Conservation (phyloP, 2,113 vertebrate genomes). For the Chloropsis hardwickii region DNA sequence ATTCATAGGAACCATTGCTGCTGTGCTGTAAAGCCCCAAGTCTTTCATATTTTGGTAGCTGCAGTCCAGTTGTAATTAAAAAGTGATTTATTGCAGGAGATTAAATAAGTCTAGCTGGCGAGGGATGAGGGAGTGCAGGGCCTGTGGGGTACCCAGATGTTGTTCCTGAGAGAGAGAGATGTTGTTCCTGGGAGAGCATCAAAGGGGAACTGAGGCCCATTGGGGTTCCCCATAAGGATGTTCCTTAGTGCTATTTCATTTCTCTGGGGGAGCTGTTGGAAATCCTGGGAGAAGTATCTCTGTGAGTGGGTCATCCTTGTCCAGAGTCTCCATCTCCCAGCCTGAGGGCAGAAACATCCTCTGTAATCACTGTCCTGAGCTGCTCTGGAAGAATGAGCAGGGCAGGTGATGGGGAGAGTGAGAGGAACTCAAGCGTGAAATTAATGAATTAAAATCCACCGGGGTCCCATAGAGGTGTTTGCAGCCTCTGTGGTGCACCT, state of each 20-base stretch:
- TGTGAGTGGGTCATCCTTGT: background rate
- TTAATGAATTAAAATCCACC: background rate
- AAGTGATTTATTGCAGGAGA: background rate
- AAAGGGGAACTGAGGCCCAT: background rate
- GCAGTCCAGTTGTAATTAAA: background rate
- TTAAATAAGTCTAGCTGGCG: background rate
- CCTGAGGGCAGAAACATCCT: background rate
- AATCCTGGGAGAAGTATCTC: background rate
- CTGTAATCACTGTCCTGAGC: background rate
- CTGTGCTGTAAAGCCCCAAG: background rate
- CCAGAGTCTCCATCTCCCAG: background rate
- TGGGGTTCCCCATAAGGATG: background rate
- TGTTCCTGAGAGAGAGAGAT: background rate
- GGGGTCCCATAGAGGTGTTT: background rate
- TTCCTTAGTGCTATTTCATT: background rate
- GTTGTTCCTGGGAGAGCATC: no score
- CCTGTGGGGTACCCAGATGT: fast-evolving
- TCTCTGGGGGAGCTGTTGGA: background rate
- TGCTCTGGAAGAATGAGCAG: background rate
- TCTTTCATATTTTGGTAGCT: background rate
- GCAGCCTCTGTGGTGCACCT: background rate
- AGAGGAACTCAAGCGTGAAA: background rate
- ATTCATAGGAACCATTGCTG: fast-evolving
- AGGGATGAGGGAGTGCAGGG: background rate
- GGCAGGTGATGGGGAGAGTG: background rate